Base-by-base conservation (phyloP, 2,888 invertebrate species). In the Xanthorhoe spadicearia region DNA sequence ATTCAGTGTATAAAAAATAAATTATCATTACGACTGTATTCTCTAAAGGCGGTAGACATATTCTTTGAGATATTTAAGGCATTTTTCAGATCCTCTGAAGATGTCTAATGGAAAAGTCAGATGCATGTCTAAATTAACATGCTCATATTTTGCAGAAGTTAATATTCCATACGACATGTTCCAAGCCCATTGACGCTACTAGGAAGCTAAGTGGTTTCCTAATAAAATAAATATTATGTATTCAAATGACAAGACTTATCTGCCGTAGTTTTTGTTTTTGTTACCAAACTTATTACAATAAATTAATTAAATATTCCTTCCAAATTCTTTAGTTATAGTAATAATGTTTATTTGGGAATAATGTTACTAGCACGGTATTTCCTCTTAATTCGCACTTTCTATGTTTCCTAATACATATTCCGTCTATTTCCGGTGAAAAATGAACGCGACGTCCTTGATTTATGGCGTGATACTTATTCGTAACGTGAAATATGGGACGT, bases 381-480 rank as follows among this genome's bases (percentile, higher is more conserved):
- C 69, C 69, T 67, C 67, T 43, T 54, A 56, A 68, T 66, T 70
- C 65, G 66, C 69, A 59, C 71, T 69, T 68, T 60, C 61, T 43
- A 43, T 13, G 5, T 43, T 43, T 43, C 13, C 38, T 43, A 43
- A 43, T 43, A n/a, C n/a, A n/a, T n/a, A 43, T 43, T 43, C 38
- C 38, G 38, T 43, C 38, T 43, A 43, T 72, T 75, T 77, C 67
- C 62, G 64, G 57, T 68, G 72, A 75, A 77, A 75, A 72, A 74
- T 70, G 54, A 60, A 65, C 69, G 60, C 69, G 68, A 76, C 78
- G 84, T 83, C 86, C 86, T 84, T 85, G 83, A 84, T 85, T 82
- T 74, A 77, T 74, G 74, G 79, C 72, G 73, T 71, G 46, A 69
- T 68, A 68, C 71, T 68, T 71, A 71, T 76, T 72, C 67, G 73